Evolutionary conservation across 1,140 invertebrate species (phyloP).

Genomic region (Drosophila ohnishii): DNA sequence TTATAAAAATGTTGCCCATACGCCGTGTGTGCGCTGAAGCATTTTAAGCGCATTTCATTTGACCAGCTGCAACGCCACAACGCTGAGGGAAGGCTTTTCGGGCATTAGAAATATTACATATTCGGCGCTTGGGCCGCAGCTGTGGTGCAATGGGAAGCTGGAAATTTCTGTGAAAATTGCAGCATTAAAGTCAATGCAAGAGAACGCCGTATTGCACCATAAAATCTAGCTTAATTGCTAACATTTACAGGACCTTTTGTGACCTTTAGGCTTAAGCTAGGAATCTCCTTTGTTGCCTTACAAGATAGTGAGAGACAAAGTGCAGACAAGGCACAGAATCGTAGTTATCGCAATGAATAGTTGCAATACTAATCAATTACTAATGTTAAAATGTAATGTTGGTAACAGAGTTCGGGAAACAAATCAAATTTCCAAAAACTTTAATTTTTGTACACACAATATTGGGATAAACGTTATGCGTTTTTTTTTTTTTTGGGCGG

Average conservation of each 20-base stretch:
- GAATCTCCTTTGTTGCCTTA: not conserved
- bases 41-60: slow-evolving; percentile 48
- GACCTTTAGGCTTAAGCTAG: not conserved
- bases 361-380: too few species aligned
- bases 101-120: slow-evolving; percentile 53
- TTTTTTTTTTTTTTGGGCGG: too few species aligned
- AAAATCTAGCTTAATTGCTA: slow-evolving; percentile 12
- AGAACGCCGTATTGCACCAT: slow-evolving; percentile 9
- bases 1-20: slow-evolving; percentile 71
- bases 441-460: too few species aligned
- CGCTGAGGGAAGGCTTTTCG: slow-evolving; percentile 24
- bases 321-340: not conserved
- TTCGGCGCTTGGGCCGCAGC: slow-evolving; percentile 45
- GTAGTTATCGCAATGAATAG: too few species aligned
- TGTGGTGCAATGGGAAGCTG: slow-evolving; percentile 15
- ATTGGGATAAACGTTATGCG: too few species aligned
- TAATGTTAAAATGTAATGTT: too few species aligned
- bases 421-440: too few species aligned
- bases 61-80: slow-evolving; percentile 33
- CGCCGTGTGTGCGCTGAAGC: slow-evolving; percentile 34
- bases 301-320: not conserved
- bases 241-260: not conserved
- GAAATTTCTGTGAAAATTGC: slow-evolving; percentile 44
- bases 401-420: too few species aligned
- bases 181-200: slow-evolving; percentile 23